Evolutionary conservation across 1,140 invertebrate genomes (phyloP), one percentile per base, ranked within the genome.

Genomic region (Aphaenogaster ashmeadi): DNA sequence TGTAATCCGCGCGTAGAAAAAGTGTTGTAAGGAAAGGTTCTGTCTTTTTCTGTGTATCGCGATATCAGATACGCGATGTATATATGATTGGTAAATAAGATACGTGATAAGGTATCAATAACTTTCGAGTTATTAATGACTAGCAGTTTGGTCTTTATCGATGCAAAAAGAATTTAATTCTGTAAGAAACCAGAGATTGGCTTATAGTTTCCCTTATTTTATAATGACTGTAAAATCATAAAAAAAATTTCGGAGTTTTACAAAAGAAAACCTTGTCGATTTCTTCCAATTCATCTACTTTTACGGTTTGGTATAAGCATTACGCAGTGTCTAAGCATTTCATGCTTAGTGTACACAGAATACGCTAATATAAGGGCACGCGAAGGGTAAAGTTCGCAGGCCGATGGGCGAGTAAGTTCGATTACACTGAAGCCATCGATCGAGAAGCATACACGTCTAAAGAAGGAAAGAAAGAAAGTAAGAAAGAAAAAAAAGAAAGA

Each of bases 361-460:
- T 44, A 78, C 66, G 38, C 50, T 56, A 58, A 38, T 64, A 8
- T 64, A 64, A 18, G 54, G 33, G 5, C 47, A 44, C 80, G 69
- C 56, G 44, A 75, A 33, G 50, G 41, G 62, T 38, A 18, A 74
- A 60, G 47, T 85, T 47, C 9, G 56, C 52, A 64, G 41, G 69
- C 72, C 50, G 54, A 41, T 36, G 56, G 56, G 44, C 67, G 54
- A 69, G 9, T 75, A 84, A 84, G 69, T 83, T 72, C 52, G 67
- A 72, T 83, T 84, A 84, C 80, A 84, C 18, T 74, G 33, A 84
- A 84, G 69, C 69, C 80, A 84, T 84, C 69, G 80, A 84, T 75
- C 52, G 69, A 84, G 33, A 84, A 84, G 80, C 80, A 84, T 41
- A 62, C 41, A 74, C 47, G 18, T 27, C 52, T 69, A 81, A 67